Percentiles rank a stretch among this genome's conserved stretches.
Conservation (phyloP, 2,797 vertebrate species). For the Takifugu ocellatus region DNA sequence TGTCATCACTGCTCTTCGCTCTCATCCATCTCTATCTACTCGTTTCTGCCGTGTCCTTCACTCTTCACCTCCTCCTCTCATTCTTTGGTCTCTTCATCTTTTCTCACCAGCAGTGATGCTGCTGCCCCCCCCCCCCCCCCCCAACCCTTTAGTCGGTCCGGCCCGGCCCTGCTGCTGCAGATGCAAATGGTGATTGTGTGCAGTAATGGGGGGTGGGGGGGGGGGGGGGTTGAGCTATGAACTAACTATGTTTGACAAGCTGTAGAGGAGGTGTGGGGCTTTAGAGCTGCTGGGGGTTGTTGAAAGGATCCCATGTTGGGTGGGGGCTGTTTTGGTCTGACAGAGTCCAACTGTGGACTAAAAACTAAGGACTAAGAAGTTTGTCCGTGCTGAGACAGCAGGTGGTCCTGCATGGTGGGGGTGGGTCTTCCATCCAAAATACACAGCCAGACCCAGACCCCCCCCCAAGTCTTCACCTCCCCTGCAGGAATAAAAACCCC, state of each 20-base stretch:
- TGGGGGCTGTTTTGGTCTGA: constrained; percentile 28
- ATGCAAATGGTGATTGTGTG: constrained; percentile 29
- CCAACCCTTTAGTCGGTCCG: constrained; percentile 34
- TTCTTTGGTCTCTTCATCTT: constrained; percentile 3
- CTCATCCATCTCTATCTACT: constrained; percentile 66
- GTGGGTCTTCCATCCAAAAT: constrained; percentile 34
- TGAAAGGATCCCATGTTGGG: constrained; percentile 3
- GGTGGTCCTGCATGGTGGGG: constrained; percentile 3
- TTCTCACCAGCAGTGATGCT: constrained; percentile 61
- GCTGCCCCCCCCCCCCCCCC: constrained; percentile 32
- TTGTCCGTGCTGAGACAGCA: constrained; percentile 52
- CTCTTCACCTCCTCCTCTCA: constrained; percentile 24
- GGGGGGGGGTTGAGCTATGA: constrained; percentile 36
- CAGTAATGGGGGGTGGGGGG: constrained; percentile 1
- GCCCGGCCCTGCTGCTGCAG: constrained; percentile 55
- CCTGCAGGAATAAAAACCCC: constrained; percentile 37
- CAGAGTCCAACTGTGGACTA: constrained; percentile 25
- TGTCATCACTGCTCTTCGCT: constrained; percentile 58
- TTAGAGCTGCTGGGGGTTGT: constrained; percentile 18
- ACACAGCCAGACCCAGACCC: constrained; percentile 14
- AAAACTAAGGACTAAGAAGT: constrained; percentile 39
- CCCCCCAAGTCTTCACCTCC: constrained; percentile 18
- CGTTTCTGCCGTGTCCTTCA: constrained; percentile 45
- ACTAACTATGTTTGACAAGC: constrained; percentile 77
- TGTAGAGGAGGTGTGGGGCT: constrained; percentile 26